A percentile compares a stretch with the other conserved stretches of the same genome.
Evolutionary conservation across 2,797 vertebrate species (phyloP).

Genomic region (Podargus strigoides): DNA sequence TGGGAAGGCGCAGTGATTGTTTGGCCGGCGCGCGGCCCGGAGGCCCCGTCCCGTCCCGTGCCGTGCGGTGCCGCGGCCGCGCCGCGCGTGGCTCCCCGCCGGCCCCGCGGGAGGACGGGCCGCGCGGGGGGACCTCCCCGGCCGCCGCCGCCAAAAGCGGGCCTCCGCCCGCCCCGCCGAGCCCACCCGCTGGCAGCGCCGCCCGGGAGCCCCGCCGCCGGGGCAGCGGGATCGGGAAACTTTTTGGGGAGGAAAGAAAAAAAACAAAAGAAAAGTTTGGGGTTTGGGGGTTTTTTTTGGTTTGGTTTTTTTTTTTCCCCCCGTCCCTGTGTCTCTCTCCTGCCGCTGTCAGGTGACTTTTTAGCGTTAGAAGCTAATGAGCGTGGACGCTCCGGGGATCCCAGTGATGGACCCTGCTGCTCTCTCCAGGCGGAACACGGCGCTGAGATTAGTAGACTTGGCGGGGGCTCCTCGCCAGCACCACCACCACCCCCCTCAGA

Average conservation of each 20-base stretch:
- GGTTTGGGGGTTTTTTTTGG: no score
- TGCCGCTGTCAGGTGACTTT: constrained; percentile 85
- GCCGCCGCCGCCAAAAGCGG: constrained; percentile 55
- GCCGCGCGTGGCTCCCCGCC: constrained; percentile 75
- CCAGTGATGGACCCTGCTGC: constrained; percentile 87
- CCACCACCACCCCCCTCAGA: constrained; percentile 84
- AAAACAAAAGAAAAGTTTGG: constrained; percentile 62
- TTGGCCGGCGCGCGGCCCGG: constrained; percentile 85
- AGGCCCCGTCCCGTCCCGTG: constrained; percentile 87
- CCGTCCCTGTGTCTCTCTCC: constrained; percentile 57
- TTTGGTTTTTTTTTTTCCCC: no score
- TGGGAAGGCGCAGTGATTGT: constrained; percentile 85
- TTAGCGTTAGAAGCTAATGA: constrained; percentile 87
- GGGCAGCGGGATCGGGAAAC: constrained; percentile 6
- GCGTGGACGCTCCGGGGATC: constrained; percentile 87
- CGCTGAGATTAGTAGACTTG: constrained; percentile 91
- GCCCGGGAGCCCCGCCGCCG: neutral
- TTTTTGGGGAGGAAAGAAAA: constrained; percentile 29
- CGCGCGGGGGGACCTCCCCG: constrained; percentile 77
- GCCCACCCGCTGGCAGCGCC: neutral
- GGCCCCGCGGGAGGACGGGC: constrained; percentile 62
- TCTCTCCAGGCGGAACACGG: constrained; percentile 89
- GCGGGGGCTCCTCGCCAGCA: constrained; percentile 83
- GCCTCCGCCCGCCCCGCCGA: neutral
- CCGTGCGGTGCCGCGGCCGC: constrained; percentile 82